Conservation (phyloP, 2,888 invertebrate species). For the Sinhomidia bicolor region DNA sequence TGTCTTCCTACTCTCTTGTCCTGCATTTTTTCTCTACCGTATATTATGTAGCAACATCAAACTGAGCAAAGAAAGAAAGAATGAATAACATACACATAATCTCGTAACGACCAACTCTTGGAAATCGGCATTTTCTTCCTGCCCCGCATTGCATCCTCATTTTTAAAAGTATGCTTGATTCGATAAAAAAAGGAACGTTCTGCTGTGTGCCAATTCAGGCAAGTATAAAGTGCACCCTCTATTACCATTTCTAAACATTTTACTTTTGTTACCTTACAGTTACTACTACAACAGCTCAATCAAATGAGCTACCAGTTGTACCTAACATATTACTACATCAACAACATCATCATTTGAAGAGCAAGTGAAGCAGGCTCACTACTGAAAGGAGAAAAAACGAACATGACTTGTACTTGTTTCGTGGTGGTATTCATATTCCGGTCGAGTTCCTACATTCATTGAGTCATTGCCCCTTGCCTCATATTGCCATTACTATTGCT, state of each 20-base stretch:
- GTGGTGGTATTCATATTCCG: background rate
- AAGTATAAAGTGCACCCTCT: background rate
- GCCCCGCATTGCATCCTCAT: background rate
- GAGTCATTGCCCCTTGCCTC: conserved; percentile 23
- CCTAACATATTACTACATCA: background rate
- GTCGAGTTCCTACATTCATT: conserved; percentile 6
- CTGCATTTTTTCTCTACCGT: background rate
- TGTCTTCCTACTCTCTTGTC: background rate
- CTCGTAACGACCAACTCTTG: background rate
- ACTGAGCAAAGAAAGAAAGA: too few relatives aligned
- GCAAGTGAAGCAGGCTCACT: background rate
- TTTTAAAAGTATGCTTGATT: conserved; percentile 9
- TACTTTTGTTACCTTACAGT: conserved; percentile 31
- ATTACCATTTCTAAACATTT: background rate
- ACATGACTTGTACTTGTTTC: conserved; percentile 15
- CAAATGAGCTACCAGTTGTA: conserved; percentile 27
- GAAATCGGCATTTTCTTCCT: background rate
- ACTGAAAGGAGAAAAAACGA: background rate
- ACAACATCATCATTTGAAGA: background rate
- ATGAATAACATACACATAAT: background rate
- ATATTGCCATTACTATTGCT: background rate
- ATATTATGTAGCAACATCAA: background rate
- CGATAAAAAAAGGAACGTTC: background rate
- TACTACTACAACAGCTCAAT: background rate
- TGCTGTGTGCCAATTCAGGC: background rate